Base-by-base conservation (phyloP, 37 sponge, comb jelly and placozoan genomes). In the Eunapius fragilis region DNA sequence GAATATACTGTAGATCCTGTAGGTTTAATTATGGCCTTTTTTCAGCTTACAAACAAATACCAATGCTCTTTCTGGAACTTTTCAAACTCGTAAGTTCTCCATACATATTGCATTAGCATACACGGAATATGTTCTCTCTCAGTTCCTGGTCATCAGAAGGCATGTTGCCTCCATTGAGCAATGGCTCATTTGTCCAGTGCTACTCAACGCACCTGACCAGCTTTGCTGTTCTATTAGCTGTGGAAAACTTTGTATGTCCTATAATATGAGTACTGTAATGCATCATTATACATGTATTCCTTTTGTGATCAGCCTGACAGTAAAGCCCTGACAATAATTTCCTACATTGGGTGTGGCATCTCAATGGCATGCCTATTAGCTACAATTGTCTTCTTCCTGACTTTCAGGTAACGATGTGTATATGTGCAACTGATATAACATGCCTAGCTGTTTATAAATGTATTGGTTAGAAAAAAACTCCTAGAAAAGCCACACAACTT, bases 181-280 rank as follows among this genome's bases (percentile, higher is more conserved):
- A 19, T 45, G 47, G 69, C 24, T 50, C 71, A 9, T 25, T 48
- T 26, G 86, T 85, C 5, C 36, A 73, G 47, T 93, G 93, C 48
- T 7, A 23, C 19, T 86, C 87, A 49, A 71, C 26, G 25, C 93
- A 92, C 41, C 74, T 88, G 38, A 92, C 93, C 32, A 85, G 89
- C 37, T 92, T 92, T 82, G 89, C 93, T 35, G 89, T 92, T 0
- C 80, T 92, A 25, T 83, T 92, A 19, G 89, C 86, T 71, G 86
- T 89, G 25, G 82, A 74, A 28, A 69, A 11, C 19, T 77, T 32
- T 36, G 37, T 72, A 72, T 12, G 31, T 72, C n/a, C 73, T n/a
- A 22, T 72, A 22, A 0, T 9, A 33, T 12, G 10, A 32, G 31
- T 30, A 25, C 14, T 17, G 11, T 72, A 6, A n/a, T n/a, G n/a